A percentile compares a stretch with the other conserved stretches of the same genome.
These are phyloP conservation scores for Troides aeacus DNA, from an alignment of 2,888 invertebrate genomes.

Conservation along the genomic window DNA sequence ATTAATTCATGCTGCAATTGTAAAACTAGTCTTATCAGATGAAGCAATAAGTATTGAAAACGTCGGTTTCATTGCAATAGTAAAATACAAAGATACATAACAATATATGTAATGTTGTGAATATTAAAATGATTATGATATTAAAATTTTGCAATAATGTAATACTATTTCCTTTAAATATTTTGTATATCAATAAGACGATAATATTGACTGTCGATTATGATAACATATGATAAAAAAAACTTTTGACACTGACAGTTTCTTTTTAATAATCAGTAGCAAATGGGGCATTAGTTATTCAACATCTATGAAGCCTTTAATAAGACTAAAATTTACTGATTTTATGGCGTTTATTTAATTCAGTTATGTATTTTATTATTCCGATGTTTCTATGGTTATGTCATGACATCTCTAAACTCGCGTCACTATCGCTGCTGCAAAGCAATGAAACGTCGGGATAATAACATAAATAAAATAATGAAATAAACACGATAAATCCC, in stretches of 20 bases:
- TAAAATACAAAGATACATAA: conserved; percentile 2
- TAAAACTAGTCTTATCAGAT: conserved; percentile 10
- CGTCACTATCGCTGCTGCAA: no score
- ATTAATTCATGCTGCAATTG: conserved; percentile 18
- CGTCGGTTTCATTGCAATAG: background rate
- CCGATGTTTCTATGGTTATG: no score
- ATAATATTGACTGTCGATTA: background rate
- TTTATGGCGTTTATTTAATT: no score
- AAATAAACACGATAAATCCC: no score
- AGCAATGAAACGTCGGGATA: no score
- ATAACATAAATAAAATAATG: no score
- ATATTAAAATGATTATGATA: background rate
- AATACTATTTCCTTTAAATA: background rate
- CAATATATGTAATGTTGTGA: background rate
- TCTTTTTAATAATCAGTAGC: background rate
- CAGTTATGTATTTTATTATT: no score
- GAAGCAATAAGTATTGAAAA: conserved; percentile 1
- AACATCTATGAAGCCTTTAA: background rate
- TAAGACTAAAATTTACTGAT: no score
- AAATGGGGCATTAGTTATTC: background rate
- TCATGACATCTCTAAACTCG: no score
- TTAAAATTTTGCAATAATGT: background rate
- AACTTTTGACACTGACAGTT: background rate
- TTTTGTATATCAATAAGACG: background rate
- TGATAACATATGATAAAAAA: background rate